Base-by-base conservation (phyloP, 2,888 invertebrate genomes). In the Gandaritis pyraliata region DNA sequence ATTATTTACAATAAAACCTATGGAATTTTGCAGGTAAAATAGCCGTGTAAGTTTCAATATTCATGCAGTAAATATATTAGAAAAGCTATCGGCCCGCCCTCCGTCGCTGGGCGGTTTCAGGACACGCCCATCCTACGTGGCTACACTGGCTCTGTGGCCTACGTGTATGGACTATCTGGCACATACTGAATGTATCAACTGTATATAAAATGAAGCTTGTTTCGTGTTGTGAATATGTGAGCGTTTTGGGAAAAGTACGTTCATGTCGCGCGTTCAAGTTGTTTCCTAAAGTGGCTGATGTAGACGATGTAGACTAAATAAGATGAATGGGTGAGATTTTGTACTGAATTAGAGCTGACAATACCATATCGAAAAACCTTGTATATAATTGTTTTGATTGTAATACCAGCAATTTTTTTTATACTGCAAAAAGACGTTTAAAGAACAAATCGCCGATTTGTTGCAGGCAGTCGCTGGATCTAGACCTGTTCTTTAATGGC, bases 71-170 rank as follows among this genome's bases (percentile, higher is more conserved):
- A 65, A 72, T 76, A 75, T 73, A 77, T 75, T 72, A 73, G 66
- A 64, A 72, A 64, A 68, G 68, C 63, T 65, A 66, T 71, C 72
- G 74, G 74, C 86, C 75, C 85, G 86, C 88, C 84, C 82, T 80
- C 81, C 78, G 79, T 64, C 78, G 78, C 85, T 86, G 88, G 90
- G 90, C 90, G 90, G 83, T 61, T 47, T 73, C 74, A 73, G 64
- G 86, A 83, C 89, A 90, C 90, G 90, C 90, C 90, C 89, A 87
- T 82, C 77, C 77, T 77, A 69, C 78, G 64, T 59, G 59, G 72
- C 68, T 52, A 54, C 55, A 39, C 49, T 23, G 41, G 46, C 47
- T 57, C 43, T 29, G 57, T 58, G 68, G 16, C 29, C 58, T 58
- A 52, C 64, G 53, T 55, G 64, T 55, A 49, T 69, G 64, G 65